phyloP scores from a whole-genome alignment of 2,113 vertebrate species.

The Catharus fuscescens region DNA sequence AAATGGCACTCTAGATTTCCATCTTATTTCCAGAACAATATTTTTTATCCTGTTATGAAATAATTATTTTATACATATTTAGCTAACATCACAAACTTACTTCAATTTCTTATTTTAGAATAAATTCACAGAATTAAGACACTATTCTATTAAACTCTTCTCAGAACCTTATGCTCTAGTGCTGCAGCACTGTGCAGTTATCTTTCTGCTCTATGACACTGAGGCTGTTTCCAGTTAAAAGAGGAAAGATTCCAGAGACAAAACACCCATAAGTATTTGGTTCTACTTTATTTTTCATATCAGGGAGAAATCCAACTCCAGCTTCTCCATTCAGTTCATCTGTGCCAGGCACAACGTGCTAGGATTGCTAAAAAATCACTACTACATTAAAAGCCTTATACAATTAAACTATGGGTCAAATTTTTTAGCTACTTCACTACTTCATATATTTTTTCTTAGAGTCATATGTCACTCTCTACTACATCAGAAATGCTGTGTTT shows the following conservation, averaged over 20 bases:
- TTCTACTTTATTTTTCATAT: background rate
- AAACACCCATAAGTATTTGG: background rate
- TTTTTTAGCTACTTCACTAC: background rate
- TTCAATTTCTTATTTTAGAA: background rate
- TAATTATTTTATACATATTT: background rate
- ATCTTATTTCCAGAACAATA: background rate
- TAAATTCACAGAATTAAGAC: background rate
- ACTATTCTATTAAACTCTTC: background rate
- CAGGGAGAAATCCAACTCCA: background rate
- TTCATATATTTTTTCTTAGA: background rate
- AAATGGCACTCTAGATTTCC: background rate
- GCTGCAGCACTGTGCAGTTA: background rate
- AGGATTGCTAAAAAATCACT: background rate
- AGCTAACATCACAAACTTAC: background rate
- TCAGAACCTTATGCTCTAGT: background rate
- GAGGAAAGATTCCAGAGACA: background rate
- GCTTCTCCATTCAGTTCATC: background rate
- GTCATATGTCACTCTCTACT: background rate
- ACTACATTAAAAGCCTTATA: background rate
- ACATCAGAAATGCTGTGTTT: background rate
- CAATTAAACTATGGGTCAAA: background rate
- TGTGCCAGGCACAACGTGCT: rapidly evolving
- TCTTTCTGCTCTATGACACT: background rate
- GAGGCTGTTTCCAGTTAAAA: background rate
- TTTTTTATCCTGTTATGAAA: background rate